Base-by-base conservation (phyloP, 2,888 invertebrate genomes). In the Lepidocyrtoides sp. region DNA sequence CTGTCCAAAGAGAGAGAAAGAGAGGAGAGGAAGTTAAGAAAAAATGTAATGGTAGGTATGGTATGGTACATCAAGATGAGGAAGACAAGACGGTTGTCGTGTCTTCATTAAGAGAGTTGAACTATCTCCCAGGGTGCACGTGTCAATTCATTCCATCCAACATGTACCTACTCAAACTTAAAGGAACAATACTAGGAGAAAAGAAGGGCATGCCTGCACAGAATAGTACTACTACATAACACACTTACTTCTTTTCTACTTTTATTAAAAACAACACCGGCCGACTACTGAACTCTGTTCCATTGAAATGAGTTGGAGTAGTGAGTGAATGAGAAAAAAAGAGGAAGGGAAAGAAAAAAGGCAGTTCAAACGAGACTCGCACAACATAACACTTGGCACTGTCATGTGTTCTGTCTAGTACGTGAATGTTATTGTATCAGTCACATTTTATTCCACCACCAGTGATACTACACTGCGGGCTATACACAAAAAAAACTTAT, bases 91-190 rank as follows among this genome's bases (percentile, higher is more conserved):
- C 90, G 85, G 79, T 87, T 90, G 90, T 93, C 93, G 92, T 93
- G 93, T 93, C 93, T 93, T 93, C 93, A 93, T 93, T 93, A 93
- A 92, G 69, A 88, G 81, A 82, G 87, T 84, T 84, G 63, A 83
- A 83, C 75, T 84, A 84, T 91, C 89, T 85, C 81, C 60, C 48
- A 89, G 89, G 90, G 85, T 92, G 92, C 93, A 93, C 93, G 93
- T 93, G 93, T 93, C 93, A 93, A 89, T 92, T 88, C 92, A 91
- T 89, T 92, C 77, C 91, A 88, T 88, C 84, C 83, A 88, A 83
- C 90, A 63, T 85, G 85, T 91, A 72, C 82, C 41, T 57, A 54
- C 26, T 77, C 63, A 72, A 44, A 20, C 23, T 72, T 75, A 14
- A 48, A 17, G 54, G 20, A 60, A 77, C 85, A 69, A 86, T 69